Conservation (phyloP, 1,140 invertebrate species). For the Piezodorus guildinii region DNA sequence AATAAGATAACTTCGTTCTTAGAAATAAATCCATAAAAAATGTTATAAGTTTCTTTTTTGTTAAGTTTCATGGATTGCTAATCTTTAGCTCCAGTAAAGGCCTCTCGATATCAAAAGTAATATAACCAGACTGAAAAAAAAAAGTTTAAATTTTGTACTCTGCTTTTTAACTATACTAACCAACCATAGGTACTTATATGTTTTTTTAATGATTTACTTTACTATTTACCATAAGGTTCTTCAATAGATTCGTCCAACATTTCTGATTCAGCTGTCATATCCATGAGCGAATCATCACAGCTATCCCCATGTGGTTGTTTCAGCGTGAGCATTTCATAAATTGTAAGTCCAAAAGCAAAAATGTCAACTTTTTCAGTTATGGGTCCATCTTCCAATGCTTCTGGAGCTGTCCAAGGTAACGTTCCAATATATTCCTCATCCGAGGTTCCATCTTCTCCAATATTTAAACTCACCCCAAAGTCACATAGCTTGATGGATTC, state of each 20-base stretch:
- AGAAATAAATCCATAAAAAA: no score
- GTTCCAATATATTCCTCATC: constrained; percentile 41
- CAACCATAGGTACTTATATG: no score
- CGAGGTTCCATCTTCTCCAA: constrained; percentile 38
- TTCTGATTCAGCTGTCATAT: not conserved
- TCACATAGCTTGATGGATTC: constrained; percentile 68
- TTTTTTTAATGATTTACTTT: no score
- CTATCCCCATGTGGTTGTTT: constrained; percentile 45
- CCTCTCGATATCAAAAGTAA: no score
- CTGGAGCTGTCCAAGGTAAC: constrained; percentile 58
- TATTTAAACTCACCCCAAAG: constrained; percentile 65
- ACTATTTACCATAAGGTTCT: constrained; percentile 3
- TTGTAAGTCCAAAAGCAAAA: constrained; percentile 60
- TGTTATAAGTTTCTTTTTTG: no score
- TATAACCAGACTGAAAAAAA: no score
- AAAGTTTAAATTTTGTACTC: no score
- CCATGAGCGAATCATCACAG: not conserved
- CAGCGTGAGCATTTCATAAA: constrained; percentile 72
- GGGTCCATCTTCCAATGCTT: constrained; percentile 43
- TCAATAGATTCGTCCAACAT: constrained; percentile 1
- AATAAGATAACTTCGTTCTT: no score
- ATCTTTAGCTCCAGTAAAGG: no score
- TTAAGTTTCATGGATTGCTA: no score
- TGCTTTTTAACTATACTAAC: no score
- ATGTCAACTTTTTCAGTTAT: constrained; percentile 65